phyloP scores from a whole-genome alignment of 1,140 invertebrate species.

The Goniozus legneri region DNA sequence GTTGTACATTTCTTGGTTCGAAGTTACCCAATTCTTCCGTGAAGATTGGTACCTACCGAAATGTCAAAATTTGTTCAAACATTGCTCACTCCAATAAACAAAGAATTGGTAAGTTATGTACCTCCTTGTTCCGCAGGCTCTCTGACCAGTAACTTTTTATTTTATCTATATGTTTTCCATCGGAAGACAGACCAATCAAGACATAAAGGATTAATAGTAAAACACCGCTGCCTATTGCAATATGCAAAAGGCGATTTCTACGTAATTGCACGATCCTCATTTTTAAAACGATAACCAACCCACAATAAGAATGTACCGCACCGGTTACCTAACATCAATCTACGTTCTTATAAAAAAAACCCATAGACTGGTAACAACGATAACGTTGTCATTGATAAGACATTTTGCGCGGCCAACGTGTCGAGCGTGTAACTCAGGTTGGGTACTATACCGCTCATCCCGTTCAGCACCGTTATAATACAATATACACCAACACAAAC shows the following conservation, averaged over 20 bases:
- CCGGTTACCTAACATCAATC: too few species aligned
- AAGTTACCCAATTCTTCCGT: constrained; percentile 60
- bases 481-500: too few species aligned
- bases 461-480: too few species aligned
- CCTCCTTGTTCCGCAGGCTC: constrained; percentile 28
- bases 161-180: constrained; percentile 31
- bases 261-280: constrained; percentile 51
- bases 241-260: constrained; percentile 40
- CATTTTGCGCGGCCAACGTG: too few species aligned
- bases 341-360: too few species aligned
- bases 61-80: constrained; percentile 2
- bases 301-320: too few species aligned
- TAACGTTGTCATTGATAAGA: too few species aligned
- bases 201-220: constrained; percentile 38
- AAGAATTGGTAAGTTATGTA: constrained; percentile 14
- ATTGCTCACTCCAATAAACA: neutral
- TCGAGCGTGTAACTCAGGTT: too few species aligned
- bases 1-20: constrained; percentile 61
- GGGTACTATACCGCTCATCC: too few species aligned
- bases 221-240: constrained; percentile 26
- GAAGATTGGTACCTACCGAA: constrained; percentile 36
- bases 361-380: too few species aligned
- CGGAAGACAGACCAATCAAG: constrained; percentile 28
- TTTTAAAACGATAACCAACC: too few species aligned
- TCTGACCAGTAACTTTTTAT: constrained; percentile 37